Evolutionary conservation across 2,888 invertebrate genomes (phyloP).

Genomic region (Steinernema scapterisci): DNA sequence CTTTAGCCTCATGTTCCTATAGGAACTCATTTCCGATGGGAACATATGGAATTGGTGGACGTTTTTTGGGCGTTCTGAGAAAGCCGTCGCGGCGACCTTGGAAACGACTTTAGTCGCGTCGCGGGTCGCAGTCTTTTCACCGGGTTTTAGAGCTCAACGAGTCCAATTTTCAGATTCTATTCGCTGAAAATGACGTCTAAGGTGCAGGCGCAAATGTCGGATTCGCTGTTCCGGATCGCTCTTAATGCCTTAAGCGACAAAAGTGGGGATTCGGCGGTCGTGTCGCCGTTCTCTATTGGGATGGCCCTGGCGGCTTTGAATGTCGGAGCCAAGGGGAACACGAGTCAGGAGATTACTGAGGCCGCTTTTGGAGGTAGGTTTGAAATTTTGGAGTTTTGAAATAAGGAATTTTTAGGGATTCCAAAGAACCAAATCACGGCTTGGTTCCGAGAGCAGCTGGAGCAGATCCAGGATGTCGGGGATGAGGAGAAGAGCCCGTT

Average conservation of each 20-base stretch:
- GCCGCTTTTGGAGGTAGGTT: background rate
- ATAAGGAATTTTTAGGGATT: background rate
- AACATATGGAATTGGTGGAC: no score
- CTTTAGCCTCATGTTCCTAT: no score
- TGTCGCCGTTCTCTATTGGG: constrained; percentile 19
- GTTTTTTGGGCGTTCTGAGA: no score
- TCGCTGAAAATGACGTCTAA: background rate
- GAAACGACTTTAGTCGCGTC: no score
- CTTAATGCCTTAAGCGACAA: background rate
- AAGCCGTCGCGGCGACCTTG: no score
- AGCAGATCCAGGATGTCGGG: background rate
- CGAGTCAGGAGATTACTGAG: constrained; percentile 24
- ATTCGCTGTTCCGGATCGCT: background rate
- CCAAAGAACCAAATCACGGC: background rate
- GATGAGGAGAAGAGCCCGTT: background rate
- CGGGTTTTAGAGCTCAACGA: no score
- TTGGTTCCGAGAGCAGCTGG: background rate
- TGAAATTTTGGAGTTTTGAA: background rate
- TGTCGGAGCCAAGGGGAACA: background rate
- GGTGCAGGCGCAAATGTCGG: background rate
- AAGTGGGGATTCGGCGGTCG: background rate
- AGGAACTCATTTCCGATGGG: no score
- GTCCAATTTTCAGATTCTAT: background rate
- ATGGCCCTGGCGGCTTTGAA: constrained; percentile 15
- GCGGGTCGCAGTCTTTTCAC: no score